Evolutionary conservation across 2,888 invertebrate genomes (phyloP).

Genomic region (Hyles lineata): DNA sequence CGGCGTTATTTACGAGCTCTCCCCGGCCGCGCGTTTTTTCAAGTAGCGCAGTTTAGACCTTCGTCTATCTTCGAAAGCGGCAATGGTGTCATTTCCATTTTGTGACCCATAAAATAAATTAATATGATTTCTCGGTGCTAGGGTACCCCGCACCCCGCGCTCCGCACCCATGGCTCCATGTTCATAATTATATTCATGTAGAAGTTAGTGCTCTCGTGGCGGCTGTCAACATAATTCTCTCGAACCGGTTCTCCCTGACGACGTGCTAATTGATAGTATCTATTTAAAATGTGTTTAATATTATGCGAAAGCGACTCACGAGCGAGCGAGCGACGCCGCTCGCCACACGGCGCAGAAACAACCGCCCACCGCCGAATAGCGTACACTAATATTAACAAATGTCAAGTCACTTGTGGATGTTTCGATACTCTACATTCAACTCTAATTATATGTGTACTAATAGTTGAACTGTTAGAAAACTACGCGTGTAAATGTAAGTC

Average conservation of each 20-base stretch:
- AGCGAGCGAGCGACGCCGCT: not conserved
- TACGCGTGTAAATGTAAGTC: too few relatives aligned
- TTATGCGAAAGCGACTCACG: not conserved
- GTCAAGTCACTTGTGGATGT: too few relatives aligned
- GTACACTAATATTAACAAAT: too few relatives aligned
- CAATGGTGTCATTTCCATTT: constrained; percentile 53
- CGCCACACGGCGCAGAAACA: not conserved
- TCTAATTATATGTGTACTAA: too few relatives aligned
- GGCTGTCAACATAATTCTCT: not conserved
- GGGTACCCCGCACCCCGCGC: not conserved
- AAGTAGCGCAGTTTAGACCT: constrained; percentile 58
- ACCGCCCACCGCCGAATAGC: too few relatives aligned
- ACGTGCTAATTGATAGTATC: constrained; percentile 7
- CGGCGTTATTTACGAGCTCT: constrained; percentile 55
- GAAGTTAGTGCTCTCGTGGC: too few relatives aligned
- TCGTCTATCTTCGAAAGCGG: constrained; percentile 63
- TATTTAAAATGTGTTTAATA: constrained; percentile 5
- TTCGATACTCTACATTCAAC: too few relatives aligned
- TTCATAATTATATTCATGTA: too few relatives aligned
- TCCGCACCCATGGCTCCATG: not conserved
- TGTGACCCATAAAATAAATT: constrained; percentile 61
- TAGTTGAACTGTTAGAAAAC: too few relatives aligned
- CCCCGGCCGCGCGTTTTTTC: constrained; percentile 43
- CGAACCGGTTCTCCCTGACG: constrained; percentile 14
- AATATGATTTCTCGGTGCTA: constrained; percentile 62